Evolutionary conservation across 2,888 invertebrate species (phyloP), one percentile per base, ranked within the genome.

Genomic region (Pheosia gnoma): DNA sequence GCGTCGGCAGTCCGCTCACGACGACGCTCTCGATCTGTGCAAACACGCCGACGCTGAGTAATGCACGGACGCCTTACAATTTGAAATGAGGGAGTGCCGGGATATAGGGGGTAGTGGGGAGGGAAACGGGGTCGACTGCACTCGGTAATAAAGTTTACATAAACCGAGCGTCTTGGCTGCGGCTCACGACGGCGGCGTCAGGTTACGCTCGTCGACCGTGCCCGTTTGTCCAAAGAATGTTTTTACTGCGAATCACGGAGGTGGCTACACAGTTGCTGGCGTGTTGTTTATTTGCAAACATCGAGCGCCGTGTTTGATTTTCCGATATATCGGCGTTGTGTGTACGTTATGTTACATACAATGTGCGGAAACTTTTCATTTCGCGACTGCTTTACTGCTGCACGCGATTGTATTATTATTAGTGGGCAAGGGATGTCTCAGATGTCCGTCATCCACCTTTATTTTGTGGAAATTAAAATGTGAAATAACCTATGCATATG

Each of bases 111-210:
- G 59, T 38, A 36, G 52, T 57, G 66, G 25, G 39, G 60, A 53
- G 66, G 68, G 68, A 66, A 67, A 74, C 67, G 70, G 77, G 80
- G 79, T 77, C 77, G 77, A 85, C 77, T 86, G 88, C 89, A 87
- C 86, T 85, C 84, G 77, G 86, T 91, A 92, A 91, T 91, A 92
- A 91, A 91, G 90, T 93, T 91, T 91, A 90, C 90, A 90, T 85
- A 89, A 88, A 89, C 88, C 86, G 78, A 82, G 80, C 82, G 86
- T 87, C 89, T 90, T 86, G 84, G 85, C 79, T 83, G 84, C 81
- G 83, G 83, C 80, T 71, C 25, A 25, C 69, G 63, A 70, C 77
- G 76, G 80, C 81, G 81, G 88, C 79, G 81, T 87, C 85, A 79
- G 80, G 84, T 87, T 87, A 83, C 88, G 82, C 85, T 81, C 78